phyloP scores from a whole-genome alignment of 2,113 vertebrate species.

The Junco hyemalis region DNA sequence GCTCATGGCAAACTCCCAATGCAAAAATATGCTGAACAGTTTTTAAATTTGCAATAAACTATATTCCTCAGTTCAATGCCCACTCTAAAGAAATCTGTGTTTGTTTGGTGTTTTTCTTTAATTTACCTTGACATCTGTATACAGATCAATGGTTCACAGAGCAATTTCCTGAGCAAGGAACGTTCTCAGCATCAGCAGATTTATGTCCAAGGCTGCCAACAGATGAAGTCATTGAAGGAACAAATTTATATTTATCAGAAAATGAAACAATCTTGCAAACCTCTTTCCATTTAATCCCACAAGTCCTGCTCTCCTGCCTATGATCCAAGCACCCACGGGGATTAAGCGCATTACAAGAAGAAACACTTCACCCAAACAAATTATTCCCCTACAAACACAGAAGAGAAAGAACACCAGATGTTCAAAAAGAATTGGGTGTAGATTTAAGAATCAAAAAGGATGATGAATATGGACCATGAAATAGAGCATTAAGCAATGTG shows the following conservation, averaged over 20 bases:
- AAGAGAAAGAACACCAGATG: constrained; percentile 61
- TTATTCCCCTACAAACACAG: constrained; percentile 39
- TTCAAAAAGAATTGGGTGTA: constrained; percentile 54
- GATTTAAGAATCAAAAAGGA: constrained; percentile 47
- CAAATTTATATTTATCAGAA: not conserved
- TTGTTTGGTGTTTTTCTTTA: not conserved
- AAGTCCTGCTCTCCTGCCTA: not conserved
- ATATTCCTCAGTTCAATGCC: not conserved
- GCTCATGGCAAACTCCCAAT: not conserved
- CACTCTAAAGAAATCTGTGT: not conserved
- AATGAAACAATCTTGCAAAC: constrained; percentile 16
- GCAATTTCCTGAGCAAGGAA: not conserved
- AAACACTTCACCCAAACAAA: constrained; percentile 41
- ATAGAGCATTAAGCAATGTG: constrained; percentile 56
- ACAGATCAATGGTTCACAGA: not conserved
- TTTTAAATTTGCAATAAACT: not conserved
- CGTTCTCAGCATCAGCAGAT: not conserved
- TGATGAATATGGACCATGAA: constrained; percentile 56
- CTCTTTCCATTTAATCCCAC: not conserved
- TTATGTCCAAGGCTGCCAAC: constrained; percentile 12
- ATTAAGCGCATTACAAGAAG: constrained; percentile 47
- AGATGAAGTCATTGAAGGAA: not conserved
- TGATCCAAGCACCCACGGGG: constrained; percentile 20
- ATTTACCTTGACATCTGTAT: not conserved
- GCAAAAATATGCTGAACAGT: not conserved